Evolutionary conservation across 2,888 invertebrate species (phyloP).

Genomic region (Andrena bicolor): DNA sequence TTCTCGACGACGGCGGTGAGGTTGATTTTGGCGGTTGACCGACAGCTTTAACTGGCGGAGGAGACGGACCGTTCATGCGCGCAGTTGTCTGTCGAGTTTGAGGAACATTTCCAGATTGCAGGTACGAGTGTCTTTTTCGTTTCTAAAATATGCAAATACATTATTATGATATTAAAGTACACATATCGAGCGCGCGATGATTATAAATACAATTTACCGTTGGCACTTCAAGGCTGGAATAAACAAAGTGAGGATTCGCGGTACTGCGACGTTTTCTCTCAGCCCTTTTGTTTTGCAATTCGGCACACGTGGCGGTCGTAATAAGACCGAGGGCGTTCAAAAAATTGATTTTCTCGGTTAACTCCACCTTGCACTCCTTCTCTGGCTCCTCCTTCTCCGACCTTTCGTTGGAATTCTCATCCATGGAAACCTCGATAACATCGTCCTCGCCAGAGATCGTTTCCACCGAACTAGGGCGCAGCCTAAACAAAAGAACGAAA

Average conservation of each 20-base stretch:
- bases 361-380: constrained; percentile 60
- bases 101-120: constrained; percentile 86
- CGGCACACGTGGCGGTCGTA: constrained; percentile 85
- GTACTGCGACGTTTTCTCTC: constrained; percentile 87
- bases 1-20: constrained; percentile 69
- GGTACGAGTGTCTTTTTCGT: constrained; percentile 85
- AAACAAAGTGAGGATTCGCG: constrained; percentile 87
- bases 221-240: constrained; percentile 83
- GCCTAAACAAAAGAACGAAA: constrained; percentile 55
- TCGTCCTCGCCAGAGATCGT: constrained; percentile 79
- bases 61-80: constrained; percentile 80
- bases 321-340: constrained; percentile 85
- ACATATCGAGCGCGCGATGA: no score
- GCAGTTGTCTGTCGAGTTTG: constrained; percentile 85
- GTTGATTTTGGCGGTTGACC: constrained; percentile 69
- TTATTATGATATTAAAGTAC: background rate
- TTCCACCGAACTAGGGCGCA: constrained; percentile 77
- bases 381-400: constrained; percentile 62
- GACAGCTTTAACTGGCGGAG: constrained; percentile 74
- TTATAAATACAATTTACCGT: constrained; percentile 67
- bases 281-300: constrained; percentile 86
- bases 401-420: constrained; percentile 74
- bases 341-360: constrained; percentile 83
- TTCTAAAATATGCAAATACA: constrained; percentile 81
- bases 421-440: constrained; percentile 76